Evolutionary conservation across 1,140 invertebrate species (phyloP), one percentile per base, ranked within the genome.

Genomic region (Heliconius himera): DNA sequence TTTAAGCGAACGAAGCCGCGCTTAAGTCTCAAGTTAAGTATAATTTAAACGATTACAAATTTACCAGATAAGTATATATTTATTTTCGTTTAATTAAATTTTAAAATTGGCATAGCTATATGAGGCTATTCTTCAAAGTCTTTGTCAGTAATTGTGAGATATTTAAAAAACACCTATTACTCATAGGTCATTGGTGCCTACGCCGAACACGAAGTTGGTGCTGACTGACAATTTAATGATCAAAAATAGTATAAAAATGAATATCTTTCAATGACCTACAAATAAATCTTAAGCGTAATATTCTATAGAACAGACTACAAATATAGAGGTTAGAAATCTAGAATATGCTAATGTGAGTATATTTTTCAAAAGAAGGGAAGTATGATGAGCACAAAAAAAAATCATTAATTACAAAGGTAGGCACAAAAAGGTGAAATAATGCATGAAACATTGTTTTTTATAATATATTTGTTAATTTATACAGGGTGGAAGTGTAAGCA

Each of bases 131-230:
- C 9, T 29, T 29, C 26, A 66, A 66, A 66, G 26, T 29, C 22
- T 9, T 66, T 26, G 60, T 66, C 26, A 26, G 22, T 29, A 66
- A 66, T 66, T 26, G 26, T 26, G 26, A 29, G 9, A 18, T 66
- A 66, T 66, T 66, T 16, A 16, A 26, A 66, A 66, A 66, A 29
- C 4, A 66, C 60, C 26, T 66, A 84, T 92, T 92, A 91, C 86
- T 91, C 90, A 92, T 92, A 92, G 89, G 90, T 92, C 90, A 88
- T 86, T 90, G 86, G 83, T 87, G 90, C 89, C 85, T 86, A 86
- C 84, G 85, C 84, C 83, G 83, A 84, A 83, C 83, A 78, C 84
- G 83, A 85, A 85, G 84, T 89, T 83, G 82, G 70, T 86, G 83
- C 83, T 85, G 85, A 81, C 81, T 79, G 70, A 82, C 77, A 85